These are phyloP conservation scores for Parnassius mnemosyne DNA, from an alignment of 2,888 invertebrate genomes.

Conservation along the genomic window DNA sequence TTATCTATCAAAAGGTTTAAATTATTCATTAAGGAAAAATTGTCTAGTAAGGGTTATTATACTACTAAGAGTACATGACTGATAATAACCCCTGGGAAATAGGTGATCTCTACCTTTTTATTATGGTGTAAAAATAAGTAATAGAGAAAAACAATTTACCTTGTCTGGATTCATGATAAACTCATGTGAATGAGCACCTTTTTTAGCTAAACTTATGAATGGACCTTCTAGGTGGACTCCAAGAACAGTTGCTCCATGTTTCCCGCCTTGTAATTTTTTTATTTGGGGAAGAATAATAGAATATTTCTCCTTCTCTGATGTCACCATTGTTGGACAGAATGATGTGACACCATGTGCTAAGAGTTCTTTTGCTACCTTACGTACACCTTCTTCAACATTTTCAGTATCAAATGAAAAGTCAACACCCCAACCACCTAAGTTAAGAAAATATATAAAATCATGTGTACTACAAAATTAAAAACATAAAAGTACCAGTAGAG, in stretches of 20 bases:
- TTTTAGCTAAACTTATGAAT: constrained; percentile 94
- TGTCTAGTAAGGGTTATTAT: no score
- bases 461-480: not conserved
- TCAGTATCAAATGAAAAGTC: constrained; percentile 91
- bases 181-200: constrained; percentile 94
- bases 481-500: not conserved
- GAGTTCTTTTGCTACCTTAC: constrained; percentile 88
- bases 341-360: constrained; percentile 96
- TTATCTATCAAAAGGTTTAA: no score
- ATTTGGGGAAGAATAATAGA: constrained; percentile 89
- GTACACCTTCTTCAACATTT: constrained; percentile 85
- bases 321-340: constrained; percentile 98
- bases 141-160: constrained; percentile 56
- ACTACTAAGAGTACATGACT: no score
- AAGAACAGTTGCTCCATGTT: constrained; percentile 90
- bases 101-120: no score
- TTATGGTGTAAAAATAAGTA: not conserved
- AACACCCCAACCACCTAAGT: constrained; percentile 92
- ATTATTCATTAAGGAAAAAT: no score
- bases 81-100: no score
- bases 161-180: constrained; percentile 86
- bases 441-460: constrained; percentile 22
- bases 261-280: constrained; percentile 83
- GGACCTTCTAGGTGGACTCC: constrained; percentile 98
- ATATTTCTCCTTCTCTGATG: constrained; percentile 91